These are phyloP conservation scores for Heliconius hermathena DNA, from an alignment of 1,140 invertebrate species.

Conservation along the genomic window DNA sequence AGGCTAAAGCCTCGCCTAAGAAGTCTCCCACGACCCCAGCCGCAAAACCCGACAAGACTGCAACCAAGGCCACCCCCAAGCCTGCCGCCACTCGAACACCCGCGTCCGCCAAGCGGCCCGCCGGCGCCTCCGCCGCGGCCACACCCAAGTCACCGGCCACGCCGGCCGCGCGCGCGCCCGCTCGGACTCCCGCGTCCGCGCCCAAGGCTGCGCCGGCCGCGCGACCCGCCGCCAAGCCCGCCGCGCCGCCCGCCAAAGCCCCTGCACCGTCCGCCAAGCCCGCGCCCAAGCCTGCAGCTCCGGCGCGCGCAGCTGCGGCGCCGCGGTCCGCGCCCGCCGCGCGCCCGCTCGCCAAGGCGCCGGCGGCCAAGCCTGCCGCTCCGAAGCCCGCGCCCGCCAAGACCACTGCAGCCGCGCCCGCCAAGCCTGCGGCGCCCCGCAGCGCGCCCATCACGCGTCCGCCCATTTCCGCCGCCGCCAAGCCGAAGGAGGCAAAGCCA, in stretches of 20 bases:
- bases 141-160: constrained; percentile 38
- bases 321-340: constrained; percentile 35
- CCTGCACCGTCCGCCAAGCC: constrained; percentile 33
- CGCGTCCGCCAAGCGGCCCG: constrained; percentile 43
- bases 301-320: constrained; percentile 33
- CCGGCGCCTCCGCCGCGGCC: constrained; percentile 41
- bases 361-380: constrained; percentile 76
- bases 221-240: constrained; percentile 47
- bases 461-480: constrained; percentile 31
- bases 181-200: constrained; percentile 33
- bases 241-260: constrained; percentile 36
- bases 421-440: constrained; percentile 23
- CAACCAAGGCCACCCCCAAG: constrained; percentile 45
- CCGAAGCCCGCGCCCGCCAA: constrained; percentile 24
- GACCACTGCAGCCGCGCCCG: neutral
- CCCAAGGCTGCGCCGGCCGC: constrained; percentile 41
- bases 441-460: constrained; percentile 30
- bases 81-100: constrained; percentile 47
- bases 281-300: constrained; percentile 34
- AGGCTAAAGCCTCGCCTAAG: constrained; percentile 49
- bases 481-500: constrained; percentile 51
- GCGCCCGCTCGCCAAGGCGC: constrained; percentile 51
- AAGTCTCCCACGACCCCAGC: constrained; percentile 54
- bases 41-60: constrained; percentile 17
- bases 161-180: constrained; percentile 32